Percentiles rank a stretch among this genome's conserved stretches.
Evolutionary conservation across 2,113 vertebrate genomes (phyloP).

Genomic region (Nanorana parkeri): DNA sequence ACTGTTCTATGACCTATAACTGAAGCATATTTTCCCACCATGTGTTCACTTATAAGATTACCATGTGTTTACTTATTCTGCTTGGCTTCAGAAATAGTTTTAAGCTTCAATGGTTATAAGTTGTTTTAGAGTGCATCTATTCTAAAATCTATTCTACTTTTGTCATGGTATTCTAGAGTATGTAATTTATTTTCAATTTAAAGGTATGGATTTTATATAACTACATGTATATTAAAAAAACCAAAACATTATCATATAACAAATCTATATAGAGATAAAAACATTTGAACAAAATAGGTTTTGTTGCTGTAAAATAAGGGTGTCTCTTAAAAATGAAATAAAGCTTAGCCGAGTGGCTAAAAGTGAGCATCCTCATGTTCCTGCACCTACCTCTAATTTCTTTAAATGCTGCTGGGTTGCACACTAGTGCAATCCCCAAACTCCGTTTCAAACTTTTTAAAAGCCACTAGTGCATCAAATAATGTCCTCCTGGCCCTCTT

Average conservation of each 20-base stretch:
- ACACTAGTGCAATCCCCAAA: no score
- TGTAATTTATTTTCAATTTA: neutral
- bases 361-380: no score
- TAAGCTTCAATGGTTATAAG: constrained; percentile 6
- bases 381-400: no score
- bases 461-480: no score
- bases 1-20: constrained; percentile 51
- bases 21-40: constrained; percentile 48
- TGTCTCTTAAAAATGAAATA: no score
- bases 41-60: constrained; percentile 51
- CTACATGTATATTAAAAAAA: neutral
- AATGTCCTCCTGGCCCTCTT: no score
- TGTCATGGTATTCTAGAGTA: constrained; percentile 1
- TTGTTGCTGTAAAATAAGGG: neutral
- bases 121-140: constrained; percentile 18
- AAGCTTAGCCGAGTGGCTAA: neutral
- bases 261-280: neutral
- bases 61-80: constrained; percentile 43
- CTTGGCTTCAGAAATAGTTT: constrained; percentile 29
- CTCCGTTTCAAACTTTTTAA: no score
- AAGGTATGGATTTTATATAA: neutral
- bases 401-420: no score
- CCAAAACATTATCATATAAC: neutral
- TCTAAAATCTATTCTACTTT: constrained; percentile 14
- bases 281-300: neutral